Conservation (phyloP, 2,888 invertebrate genomes). For the Pardosa pseudoannulata region DNA sequence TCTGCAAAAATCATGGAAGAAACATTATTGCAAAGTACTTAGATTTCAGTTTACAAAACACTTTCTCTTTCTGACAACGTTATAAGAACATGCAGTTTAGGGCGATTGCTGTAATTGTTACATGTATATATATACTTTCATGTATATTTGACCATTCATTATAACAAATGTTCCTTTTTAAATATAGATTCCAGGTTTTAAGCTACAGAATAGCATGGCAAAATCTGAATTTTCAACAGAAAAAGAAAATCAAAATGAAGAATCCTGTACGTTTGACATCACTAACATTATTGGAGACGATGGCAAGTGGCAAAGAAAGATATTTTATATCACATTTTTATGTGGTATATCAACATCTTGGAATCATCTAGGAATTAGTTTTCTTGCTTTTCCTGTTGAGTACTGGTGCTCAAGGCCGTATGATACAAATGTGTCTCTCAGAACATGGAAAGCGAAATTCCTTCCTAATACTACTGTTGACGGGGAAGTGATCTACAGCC, state of each 20-base stretch:
- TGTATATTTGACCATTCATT: too few relatives aligned
- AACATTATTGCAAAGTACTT: too few relatives aligned
- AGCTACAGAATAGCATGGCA: neutral
- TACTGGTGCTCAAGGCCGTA: constrained; percentile 25
- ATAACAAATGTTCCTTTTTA: too few relatives aligned
- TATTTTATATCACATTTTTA: neutral
- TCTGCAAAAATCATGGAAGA: too few relatives aligned
- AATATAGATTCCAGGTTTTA: too few relatives aligned
- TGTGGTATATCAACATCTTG: neutral
- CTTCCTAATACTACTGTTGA: constrained; percentile 11
- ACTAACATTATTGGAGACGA: constrained; percentile 17
- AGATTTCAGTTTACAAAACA: too few relatives aligned
- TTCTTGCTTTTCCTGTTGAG: constrained; percentile 15
- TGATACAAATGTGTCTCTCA: constrained; percentile 1
- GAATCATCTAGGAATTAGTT: constrained; percentile 24
- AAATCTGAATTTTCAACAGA: too few relatives aligned
- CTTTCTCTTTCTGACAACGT: too few relatives aligned
- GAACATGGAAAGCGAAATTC: neutral
- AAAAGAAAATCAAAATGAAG: too few relatives aligned
- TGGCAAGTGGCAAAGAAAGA: constrained; percentile 20
- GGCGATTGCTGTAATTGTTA: too few relatives aligned
- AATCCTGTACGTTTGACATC: constrained; percentile 1
- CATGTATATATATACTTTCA: too few relatives aligned
- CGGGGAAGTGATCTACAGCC: constrained; percentile 15
- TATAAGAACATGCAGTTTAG: too few relatives aligned